phyloP scores from a whole-genome alignment of 2,113 vertebrate species.

The Porphyrio hochstetteri region DNA sequence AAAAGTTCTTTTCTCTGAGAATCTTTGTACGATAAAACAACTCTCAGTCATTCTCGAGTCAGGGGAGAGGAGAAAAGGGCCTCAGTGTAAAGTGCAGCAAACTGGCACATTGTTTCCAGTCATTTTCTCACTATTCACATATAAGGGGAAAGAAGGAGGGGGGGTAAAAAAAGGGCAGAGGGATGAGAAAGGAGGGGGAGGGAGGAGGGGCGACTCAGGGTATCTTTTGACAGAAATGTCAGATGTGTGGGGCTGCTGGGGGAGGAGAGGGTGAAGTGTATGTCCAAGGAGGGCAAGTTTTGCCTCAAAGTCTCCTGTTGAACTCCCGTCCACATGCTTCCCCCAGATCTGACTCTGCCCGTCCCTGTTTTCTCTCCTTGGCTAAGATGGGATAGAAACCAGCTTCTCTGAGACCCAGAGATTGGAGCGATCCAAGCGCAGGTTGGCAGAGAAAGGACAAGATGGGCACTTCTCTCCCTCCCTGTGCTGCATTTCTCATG shows the following conservation, averaged over 20 bases:
- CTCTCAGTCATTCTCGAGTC: conserved; percentile 68
- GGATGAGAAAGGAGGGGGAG: conserved; percentile 11
- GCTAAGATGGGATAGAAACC: not conserved
- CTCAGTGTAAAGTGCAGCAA: conserved; percentile 69
- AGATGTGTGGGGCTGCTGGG: not conserved
- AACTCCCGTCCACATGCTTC: not conserved
- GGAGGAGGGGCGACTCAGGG: conserved; percentile 11
- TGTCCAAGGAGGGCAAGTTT: not conserved
- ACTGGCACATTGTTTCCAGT: conserved; percentile 67
- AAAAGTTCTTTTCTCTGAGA: conserved; percentile 79
- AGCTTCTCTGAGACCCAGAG: not conserved
- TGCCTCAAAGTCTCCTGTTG: not conserved
- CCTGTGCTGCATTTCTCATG: conserved; percentile 5
- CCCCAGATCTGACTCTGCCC: not conserved
- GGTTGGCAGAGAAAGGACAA: not conserved
- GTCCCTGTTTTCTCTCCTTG: not conserved
- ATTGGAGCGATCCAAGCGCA: not conserved
- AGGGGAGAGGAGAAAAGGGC: conserved; percentile 60
- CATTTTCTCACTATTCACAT: conserved; percentile 74
- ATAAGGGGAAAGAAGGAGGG: not conserved
- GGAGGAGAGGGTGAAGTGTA: conserved; percentile 5
- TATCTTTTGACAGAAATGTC: conserved; percentile 58
- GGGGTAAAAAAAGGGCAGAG: not conserved
- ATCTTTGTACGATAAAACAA: conserved; percentile 71
- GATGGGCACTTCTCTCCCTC: conserved; percentile 13